Evolutionary conservation across 2,888 invertebrate genomes (phyloP).

Genomic region (Epinotia demarniana): DNA sequence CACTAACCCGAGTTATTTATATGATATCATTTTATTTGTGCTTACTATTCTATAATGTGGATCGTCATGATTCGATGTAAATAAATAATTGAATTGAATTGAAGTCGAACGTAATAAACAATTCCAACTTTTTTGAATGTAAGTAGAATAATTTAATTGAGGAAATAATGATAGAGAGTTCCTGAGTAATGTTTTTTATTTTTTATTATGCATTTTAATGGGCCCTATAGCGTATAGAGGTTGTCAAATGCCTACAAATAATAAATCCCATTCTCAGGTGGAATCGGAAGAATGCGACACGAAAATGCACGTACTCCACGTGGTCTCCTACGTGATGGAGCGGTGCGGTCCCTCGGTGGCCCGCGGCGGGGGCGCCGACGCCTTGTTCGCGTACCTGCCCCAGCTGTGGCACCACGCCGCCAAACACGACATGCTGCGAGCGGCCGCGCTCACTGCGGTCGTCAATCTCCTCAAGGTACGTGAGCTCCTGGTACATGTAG

Average conservation of each 20-base stretch:
- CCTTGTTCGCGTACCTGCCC: conserved; percentile 93
- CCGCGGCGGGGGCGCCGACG: conserved; percentile 88
- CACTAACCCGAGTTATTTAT: too few species aligned
- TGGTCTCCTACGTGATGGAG: conserved; percentile 95
- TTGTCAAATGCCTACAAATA: neutral
- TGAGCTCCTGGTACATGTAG: neutral
- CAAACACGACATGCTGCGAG: conserved; percentile 94
- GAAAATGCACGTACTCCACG: conserved; percentile 97
- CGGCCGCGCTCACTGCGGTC: conserved; percentile 94
- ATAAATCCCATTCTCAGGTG: conserved; percentile 81
- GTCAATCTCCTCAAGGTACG: conserved; percentile 92
- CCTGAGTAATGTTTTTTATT: too few species aligned
- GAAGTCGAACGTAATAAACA: too few species aligned
- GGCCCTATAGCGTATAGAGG: too few species aligned
- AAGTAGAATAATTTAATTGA: too few species aligned
- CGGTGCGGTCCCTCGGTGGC: conserved; percentile 93
- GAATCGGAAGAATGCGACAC: conserved; percentile 96
- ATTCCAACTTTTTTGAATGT: too few species aligned
- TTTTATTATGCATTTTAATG: too few species aligned
- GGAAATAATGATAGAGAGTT: too few species aligned
- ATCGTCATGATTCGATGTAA: too few species aligned
- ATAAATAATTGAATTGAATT: too few species aligned
- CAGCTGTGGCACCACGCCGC: conserved; percentile 95
- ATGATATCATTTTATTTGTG: too few species aligned
- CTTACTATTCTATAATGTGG: too few species aligned